phyloP scores from a whole-genome alignment of 2,113 vertebrate species.

The Menura novaehollandiae region DNA sequence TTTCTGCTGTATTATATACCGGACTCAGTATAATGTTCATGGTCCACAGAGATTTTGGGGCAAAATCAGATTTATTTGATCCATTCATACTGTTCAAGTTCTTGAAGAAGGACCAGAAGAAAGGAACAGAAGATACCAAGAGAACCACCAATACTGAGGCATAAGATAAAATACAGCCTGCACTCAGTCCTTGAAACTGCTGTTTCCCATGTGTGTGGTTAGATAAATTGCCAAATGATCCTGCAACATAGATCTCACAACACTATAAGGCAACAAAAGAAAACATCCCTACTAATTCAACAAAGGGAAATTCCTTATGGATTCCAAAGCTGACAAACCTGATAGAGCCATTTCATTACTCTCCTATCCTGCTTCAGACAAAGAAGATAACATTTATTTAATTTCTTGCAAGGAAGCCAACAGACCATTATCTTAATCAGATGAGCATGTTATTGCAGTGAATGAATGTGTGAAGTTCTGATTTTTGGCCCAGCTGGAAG shows the following conservation, averaged over 20 bases:
- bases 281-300: not conserved
- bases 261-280: not conserved
- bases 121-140: not conserved
- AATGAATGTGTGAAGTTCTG: not conserved
- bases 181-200: not conserved
- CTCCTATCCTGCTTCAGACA: not conserved
- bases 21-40: not conserved
- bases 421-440: not conserved
- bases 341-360: not conserved
- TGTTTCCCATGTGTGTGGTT: not conserved
- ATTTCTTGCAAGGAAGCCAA: not conserved
- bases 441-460: not conserved
- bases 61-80: not conserved
- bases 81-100: not conserved
- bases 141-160: not conserved
- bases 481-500: not conserved
- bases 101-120: not conserved
- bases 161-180: not conserved
- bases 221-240: not conserved
- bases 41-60: not conserved
- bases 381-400: not conserved
- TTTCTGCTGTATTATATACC: not conserved
- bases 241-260: not conserved
- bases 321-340: not conserved
- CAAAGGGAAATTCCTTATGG: not conserved